These are phyloP conservation scores for Agrotis clavis DNA, from an alignment of 2,888 invertebrate species.

Conservation along the genomic window DNA sequence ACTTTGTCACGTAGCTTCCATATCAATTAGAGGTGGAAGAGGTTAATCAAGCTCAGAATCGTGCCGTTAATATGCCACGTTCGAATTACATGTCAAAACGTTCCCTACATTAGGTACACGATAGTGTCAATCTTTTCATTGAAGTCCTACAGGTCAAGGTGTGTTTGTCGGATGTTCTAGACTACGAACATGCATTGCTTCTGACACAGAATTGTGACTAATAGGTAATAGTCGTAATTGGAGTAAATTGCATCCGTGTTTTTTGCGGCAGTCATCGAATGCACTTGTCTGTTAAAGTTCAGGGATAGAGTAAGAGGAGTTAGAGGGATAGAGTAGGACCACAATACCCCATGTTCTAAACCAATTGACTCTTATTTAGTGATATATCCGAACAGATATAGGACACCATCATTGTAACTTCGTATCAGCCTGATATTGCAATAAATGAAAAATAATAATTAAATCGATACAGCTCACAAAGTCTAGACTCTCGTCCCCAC, in stretches of 20 bases:
- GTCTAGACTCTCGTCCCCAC: slow-evolving; percentile 34
- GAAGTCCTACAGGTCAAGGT: slow-evolving; percentile 38
- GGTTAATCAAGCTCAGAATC: slow-evolving; percentile 50
- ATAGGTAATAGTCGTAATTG: slow-evolving; percentile 29
- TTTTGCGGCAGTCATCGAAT: slow-evolving; percentile 18
- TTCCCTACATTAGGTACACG: slow-evolving; percentile 35
- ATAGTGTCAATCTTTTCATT: slow-evolving; percentile 60
- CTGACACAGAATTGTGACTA: slow-evolving; percentile 17
- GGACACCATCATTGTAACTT: no score
- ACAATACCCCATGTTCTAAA: not conserved
- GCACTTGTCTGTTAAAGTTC: slow-evolving; percentile 26
- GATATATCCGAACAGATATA: not conserved
- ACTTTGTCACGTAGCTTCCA: slow-evolving; percentile 49
- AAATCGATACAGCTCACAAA: slow-evolving; percentile 35
- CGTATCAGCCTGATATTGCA: not conserved
- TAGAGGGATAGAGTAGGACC: no score
- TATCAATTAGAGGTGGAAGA: slow-evolving; percentile 58
- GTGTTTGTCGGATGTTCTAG: slow-evolving; percentile 33
- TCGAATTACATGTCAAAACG: slow-evolving; percentile 42
- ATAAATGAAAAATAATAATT: slow-evolving; percentile 31
- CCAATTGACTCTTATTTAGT: not conserved
- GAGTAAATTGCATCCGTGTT: slow-evolving; percentile 26
- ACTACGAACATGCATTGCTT: slow-evolving; percentile 9
- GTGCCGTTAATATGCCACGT: slow-evolving; percentile 26
- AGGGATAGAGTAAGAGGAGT: no score